These are phyloP conservation scores for rabbit (Oryctolagus cuniculus) DNA, from an alignment of 2,113 vertebrate species.

Conservation along the genomic window mOryCun1.1 NC_091435.1:157133501-157134000, in stretches of 20 bases:
- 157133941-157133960: not conserved
- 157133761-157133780: not conserved
- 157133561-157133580: not conserved
- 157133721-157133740: slow-evolving; percentile 33
- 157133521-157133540: not conserved
- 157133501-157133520: not conserved
- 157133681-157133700: not conserved
- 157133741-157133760: not conserved
- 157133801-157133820: not conserved
- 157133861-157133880: not conserved
- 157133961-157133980: not conserved
- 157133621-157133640: not conserved
- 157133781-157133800: not conserved
- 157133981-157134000: not conserved
- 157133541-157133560: not conserved
- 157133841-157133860: not conserved
- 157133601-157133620: not conserved
- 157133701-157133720: not conserved
- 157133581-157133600: not conserved
- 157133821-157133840: not conserved
- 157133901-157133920: not conserved
- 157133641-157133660: not conserved
- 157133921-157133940: not conserved
- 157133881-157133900: not conserved
- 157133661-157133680: not conserved